These are phyloP conservation scores for Epistrophe eligans DNA, from an alignment of 2,888 invertebrate genomes.

Conservation along the genomic window DNA sequence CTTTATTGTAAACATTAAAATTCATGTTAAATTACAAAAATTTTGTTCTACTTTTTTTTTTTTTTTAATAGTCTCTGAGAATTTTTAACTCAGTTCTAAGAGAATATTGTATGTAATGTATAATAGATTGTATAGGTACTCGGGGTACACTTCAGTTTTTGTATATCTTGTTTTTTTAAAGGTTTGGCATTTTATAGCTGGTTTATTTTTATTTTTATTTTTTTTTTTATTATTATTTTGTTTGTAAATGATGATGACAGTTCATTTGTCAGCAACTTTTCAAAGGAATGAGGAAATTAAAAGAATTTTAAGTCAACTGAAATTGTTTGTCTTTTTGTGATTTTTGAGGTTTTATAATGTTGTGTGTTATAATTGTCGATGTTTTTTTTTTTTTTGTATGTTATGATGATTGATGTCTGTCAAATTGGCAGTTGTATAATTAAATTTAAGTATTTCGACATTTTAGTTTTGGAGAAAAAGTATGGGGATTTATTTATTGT, in stretches of 20 bases:
- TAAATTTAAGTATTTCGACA: background rate
- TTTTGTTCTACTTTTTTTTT: conserved; percentile 3
- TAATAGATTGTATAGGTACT: too few species aligned
- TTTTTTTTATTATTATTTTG: conserved; percentile 15
- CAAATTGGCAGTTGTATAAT: background rate
- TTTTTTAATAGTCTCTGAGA: conserved; percentile 17
- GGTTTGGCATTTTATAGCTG: conserved; percentile 39
- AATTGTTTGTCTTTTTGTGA: conserved; percentile 24
- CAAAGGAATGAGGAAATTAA: conserved; percentile 18
- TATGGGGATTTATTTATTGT: too few species aligned
- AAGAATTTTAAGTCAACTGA: background rate
- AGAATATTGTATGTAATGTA: background rate
- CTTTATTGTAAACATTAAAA: conserved; percentile 26
- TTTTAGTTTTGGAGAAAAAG: too few species aligned
- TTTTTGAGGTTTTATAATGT: conserved; percentile 20
- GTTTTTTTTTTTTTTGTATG: background rate
- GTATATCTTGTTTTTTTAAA: conserved; percentile 15
- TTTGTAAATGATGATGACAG: conserved; percentile 45
- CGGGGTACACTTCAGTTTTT: background rate
- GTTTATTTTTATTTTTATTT: background rate
- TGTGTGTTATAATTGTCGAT: background rate
- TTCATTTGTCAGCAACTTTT: conserved; percentile 31
- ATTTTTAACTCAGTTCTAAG: background rate
- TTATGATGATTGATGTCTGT: conserved; percentile 26
- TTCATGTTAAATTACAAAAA: conserved; percentile 28